Evolutionary conservation across 2,113 vertebrate species (phyloP).

Genomic region (Numenius arquata): DNA sequence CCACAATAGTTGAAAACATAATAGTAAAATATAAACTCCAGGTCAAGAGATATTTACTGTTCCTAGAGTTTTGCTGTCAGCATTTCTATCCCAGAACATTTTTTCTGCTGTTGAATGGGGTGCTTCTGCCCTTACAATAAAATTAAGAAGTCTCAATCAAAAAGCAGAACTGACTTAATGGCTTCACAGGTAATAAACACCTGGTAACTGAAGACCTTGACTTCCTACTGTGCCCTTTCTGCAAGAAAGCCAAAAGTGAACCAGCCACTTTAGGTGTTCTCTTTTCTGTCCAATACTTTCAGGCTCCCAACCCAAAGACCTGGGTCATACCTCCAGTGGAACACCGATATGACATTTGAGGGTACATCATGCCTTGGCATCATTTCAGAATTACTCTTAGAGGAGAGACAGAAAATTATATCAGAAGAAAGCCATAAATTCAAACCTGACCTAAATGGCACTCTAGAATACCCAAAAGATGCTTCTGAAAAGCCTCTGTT

Average conservation of each 20-base stretch:
- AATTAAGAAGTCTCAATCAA: background rate
- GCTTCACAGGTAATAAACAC: background rate
- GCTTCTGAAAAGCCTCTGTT: background rate
- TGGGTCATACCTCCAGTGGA: background rate
- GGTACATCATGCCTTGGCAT: background rate
- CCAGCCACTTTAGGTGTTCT: background rate
- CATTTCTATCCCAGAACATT: background rate
- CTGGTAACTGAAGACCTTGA: background rate
- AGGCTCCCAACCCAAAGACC: background rate
- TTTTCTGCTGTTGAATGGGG: background rate
- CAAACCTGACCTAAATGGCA: background rate
- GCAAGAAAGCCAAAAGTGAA: background rate
- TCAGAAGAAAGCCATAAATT: background rate
- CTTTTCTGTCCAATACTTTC: background rate
- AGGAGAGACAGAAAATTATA: background rate
- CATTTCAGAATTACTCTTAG: background rate
- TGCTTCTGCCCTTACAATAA: background rate
- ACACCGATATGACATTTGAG: background rate
- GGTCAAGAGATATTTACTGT: background rate
- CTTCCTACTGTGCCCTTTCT: background rate
- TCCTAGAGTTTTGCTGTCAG: background rate
- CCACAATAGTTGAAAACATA: background rate
- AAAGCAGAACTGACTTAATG: background rate
- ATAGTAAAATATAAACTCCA: background rate
- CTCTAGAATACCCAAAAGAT: background rate